These are phyloP conservation scores for Lysandra coridon DNA, from an alignment of 2,888 invertebrate species.

Conservation along the genomic window DNA sequence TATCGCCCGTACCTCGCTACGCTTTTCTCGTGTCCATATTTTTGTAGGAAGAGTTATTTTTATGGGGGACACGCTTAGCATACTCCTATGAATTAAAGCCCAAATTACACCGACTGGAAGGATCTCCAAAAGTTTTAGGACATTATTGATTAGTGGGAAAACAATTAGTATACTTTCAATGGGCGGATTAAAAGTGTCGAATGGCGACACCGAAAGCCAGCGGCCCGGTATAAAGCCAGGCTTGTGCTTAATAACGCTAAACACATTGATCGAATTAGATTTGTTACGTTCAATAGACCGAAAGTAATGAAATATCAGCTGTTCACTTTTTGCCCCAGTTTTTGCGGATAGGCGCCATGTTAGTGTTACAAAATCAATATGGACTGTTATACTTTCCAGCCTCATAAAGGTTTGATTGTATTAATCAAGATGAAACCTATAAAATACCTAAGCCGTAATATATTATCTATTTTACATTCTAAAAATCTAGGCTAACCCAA, in stretches of 20 bases:
- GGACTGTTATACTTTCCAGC: not conserved
- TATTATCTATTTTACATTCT: too few relatives aligned
- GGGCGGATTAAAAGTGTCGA: conserved; percentile 39
- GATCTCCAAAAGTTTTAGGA: not conserved
- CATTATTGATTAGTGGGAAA: not conserved
- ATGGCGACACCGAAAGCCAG: conserved; percentile 39
- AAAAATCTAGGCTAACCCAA: too few relatives aligned
- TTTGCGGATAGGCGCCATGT: not conserved
- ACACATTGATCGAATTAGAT: conserved; percentile 25
- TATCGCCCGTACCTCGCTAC: too few relatives aligned
- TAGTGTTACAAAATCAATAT: not conserved
- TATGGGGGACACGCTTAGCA: too few relatives aligned
- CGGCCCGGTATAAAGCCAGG: conserved; percentile 41
- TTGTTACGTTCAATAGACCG: conserved; percentile 16
- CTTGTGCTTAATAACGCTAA: conserved; percentile 40
- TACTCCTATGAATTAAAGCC: too few relatives aligned
- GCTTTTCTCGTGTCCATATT: too few relatives aligned
- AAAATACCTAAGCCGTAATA: too few relatives aligned
- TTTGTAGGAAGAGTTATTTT: too few relatives aligned
- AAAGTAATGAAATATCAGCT: not conserved
- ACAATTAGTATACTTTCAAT: conserved; percentile 30
- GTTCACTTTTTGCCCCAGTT: not conserved
- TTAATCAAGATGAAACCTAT: too few relatives aligned
- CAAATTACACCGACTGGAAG: too few relatives aligned
- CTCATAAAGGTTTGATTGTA: too few relatives aligned